These are phyloP conservation scores for Aythya baeri DNA, from an alignment of 2,113 vertebrate genomes.

Conservation along the genomic window DNA sequence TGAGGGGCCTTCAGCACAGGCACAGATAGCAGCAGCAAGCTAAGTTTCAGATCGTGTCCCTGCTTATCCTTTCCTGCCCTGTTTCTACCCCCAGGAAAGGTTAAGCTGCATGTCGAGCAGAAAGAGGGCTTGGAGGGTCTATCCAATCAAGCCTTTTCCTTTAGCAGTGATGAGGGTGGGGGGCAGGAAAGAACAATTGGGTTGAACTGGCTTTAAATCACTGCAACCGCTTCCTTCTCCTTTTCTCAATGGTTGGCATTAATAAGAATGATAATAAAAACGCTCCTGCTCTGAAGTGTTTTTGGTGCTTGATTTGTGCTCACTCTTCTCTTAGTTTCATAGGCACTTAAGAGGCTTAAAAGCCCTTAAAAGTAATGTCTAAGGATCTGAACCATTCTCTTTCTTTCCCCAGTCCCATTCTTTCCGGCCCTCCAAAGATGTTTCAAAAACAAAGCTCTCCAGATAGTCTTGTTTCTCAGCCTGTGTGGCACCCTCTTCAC, in stretches of 20 bases:
- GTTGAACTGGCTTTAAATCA: not conserved
- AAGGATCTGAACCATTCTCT: not conserved
- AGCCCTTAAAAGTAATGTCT: constrained; percentile 22
- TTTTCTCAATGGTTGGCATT: not conserved
- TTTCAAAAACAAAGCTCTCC: constrained; percentile 46
- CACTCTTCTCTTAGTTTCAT: constrained; percentile 8
- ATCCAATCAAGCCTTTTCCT: not conserved
- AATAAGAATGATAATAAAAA: constrained; percentile 43
- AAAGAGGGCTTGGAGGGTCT: constrained; percentile 1
- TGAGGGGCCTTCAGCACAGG: not conserved
- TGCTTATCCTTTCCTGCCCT: not conserved
- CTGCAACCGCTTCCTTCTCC: not conserved
- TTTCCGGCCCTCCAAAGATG: not conserved
- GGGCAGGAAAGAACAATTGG: not conserved
- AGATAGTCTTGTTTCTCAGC: not conserved
- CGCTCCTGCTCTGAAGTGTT: not conserved
- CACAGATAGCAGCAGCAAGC: not conserved
- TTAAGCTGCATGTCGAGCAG: not conserved
- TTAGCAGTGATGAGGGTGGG: not conserved
- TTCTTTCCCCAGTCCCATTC: not conserved
- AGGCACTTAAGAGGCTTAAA: constrained; percentile 17
- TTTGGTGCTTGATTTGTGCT: constrained; percentile 38
- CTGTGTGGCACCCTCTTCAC: not conserved
- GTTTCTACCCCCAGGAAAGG: not conserved
- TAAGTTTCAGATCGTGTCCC: not conserved